A percentile compares a stretch with the other conserved stretches of the same genome.
These are phyloP conservation scores for Bubo scandiacus DNA, from an alignment of 2,113 vertebrate species.

Conservation along the genomic window DNA sequence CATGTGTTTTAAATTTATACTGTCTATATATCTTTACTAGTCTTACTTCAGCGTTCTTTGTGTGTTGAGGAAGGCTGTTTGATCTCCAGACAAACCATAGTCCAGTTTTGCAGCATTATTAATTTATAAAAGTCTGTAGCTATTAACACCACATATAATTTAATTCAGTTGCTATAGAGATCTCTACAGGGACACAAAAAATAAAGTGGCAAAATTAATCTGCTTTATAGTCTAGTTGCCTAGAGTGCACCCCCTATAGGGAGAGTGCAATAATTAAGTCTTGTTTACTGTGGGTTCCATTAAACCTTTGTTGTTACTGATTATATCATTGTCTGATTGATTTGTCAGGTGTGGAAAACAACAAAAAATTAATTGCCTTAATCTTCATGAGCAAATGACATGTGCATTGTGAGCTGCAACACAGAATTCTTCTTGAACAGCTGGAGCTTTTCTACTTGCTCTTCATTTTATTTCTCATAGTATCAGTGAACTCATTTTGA, in stretches of 20 bases:
- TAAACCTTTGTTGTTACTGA: conserved; percentile 55
- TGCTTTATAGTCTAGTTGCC: conserved; percentile 43
- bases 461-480: conserved; percentile 21
- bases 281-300: conserved; percentile 56
- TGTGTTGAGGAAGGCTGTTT: not conserved
- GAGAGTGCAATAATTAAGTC: conserved; percentile 69
- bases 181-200: conserved; percentile 52
- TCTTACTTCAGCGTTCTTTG: not conserved
- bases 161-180: conserved; percentile 68
- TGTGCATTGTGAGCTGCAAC: not conserved
- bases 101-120: not conserved
- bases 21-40: not conserved
- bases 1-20: not conserved
- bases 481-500: conserved; percentile 20
- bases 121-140: conserved; percentile 40
- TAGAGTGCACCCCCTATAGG: conserved; percentile 56
- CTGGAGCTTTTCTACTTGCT: conserved; percentile 41
- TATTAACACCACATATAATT: conserved; percentile 28
- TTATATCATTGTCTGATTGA: conserved; percentile 59
- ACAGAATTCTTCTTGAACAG: conserved; percentile 6
- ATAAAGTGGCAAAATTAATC: conserved; percentile 64
- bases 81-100: not conserved
- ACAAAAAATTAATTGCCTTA: conserved; percentile 53
- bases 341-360: conserved; percentile 64
- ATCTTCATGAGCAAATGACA: conserved; percentile 4